A percentile compares a stretch with the other conserved stretches of the same genome.
Conservation (phyloP, 2,797 vertebrate genomes). For the Fratercula arctica region DNA sequence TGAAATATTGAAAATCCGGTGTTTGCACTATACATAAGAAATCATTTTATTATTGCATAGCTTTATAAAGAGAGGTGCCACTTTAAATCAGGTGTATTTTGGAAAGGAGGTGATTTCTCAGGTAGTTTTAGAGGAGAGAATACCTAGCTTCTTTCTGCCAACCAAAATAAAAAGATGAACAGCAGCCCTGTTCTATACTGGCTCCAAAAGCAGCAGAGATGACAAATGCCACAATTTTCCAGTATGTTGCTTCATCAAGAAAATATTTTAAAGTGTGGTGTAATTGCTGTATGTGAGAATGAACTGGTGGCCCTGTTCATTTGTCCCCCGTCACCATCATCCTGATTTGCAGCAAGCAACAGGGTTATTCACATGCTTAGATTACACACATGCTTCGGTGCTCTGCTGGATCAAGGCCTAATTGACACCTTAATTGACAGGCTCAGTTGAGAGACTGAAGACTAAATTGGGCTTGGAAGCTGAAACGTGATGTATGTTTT, state of each 20-base stretch:
- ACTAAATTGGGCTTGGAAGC: slow-evolving; percentile 63
- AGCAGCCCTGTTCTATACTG: not conserved
- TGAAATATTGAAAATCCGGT: not conserved
- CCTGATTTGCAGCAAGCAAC: slow-evolving; percentile 45
- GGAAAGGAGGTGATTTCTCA: not conserved
- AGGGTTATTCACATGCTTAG: slow-evolving; percentile 58
- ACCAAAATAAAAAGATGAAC: not conserved
- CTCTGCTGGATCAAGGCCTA: slow-evolving; percentile 64
- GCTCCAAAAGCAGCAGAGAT: not conserved
- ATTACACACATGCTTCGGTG: slow-evolving; percentile 55
- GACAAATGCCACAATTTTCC: slow-evolving; percentile 1
- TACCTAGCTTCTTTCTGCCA: not conserved
- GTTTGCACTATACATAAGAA: not conserved
- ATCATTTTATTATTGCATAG: not conserved
- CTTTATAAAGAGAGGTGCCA: not conserved
- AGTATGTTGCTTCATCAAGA: slow-evolving; percentile 17
- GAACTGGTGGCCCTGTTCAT: slow-evolving; percentile 50
- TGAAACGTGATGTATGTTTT: slow-evolving; percentile 58
- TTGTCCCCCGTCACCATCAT: slow-evolving; percentile 21
- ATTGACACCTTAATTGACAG: slow-evolving; percentile 67
- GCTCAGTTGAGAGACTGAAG: slow-evolving; percentile 57
- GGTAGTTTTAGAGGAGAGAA: not conserved
- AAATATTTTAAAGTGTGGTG: not conserved
- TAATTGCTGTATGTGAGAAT: slow-evolving; percentile 37
- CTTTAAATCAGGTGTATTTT: not conserved